A percentile compares a stretch with the other conserved stretches of the same genome.
These are phyloP conservation scores for Rhynchophorus ferrugineus DNA, from an alignment of 1,140 invertebrate species.

Conservation along the genomic window DNA sequence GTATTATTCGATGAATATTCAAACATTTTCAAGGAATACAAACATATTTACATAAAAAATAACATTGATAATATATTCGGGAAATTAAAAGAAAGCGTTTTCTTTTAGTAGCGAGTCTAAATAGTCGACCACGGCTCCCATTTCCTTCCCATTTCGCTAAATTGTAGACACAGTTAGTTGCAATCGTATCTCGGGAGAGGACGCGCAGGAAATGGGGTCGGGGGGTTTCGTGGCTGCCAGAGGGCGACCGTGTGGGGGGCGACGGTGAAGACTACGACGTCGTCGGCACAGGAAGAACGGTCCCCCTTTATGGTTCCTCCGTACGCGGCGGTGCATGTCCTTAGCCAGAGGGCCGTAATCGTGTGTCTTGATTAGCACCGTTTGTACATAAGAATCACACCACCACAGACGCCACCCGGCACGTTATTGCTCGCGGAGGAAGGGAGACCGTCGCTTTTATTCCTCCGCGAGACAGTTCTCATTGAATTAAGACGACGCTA, in stretches of 20 bases:
- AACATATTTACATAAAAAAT: too few relatives aligned
- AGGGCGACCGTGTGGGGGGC: background rate
- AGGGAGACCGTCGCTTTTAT: too few relatives aligned
- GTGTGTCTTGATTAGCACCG: constrained; percentile 43
- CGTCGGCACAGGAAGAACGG: constrained; percentile 26
- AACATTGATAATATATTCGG: too few relatives aligned
- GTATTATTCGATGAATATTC: too few relatives aligned
- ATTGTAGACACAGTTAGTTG: constrained; percentile 24
- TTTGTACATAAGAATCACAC: constrained; percentile 40
- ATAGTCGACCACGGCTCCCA: constrained; percentile 17
- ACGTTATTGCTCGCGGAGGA: constrained; percentile 30
- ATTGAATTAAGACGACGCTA: too few relatives aligned
- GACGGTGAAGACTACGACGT: too few relatives aligned
- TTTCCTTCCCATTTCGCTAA: constrained; percentile 13
- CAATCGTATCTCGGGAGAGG: constrained; percentile 21
- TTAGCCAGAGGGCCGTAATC: constrained; percentile 37
- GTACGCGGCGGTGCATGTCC: constrained; percentile 34
- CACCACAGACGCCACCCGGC: too few relatives aligned
- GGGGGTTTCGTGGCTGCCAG: background rate
- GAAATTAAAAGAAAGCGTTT: too few relatives aligned
- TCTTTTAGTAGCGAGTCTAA: constrained; percentile 12
- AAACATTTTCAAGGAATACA: too few relatives aligned
- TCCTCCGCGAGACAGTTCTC: too few relatives aligned
- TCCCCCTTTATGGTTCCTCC: constrained; percentile 33
- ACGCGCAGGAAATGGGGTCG: constrained; percentile 23